A percentile compares a stretch with the other conserved stretches of the same genome.
phyloP scores from a whole-genome alignment of 2,113 vertebrate genomes.

The Muscicapa adusta region DNA sequence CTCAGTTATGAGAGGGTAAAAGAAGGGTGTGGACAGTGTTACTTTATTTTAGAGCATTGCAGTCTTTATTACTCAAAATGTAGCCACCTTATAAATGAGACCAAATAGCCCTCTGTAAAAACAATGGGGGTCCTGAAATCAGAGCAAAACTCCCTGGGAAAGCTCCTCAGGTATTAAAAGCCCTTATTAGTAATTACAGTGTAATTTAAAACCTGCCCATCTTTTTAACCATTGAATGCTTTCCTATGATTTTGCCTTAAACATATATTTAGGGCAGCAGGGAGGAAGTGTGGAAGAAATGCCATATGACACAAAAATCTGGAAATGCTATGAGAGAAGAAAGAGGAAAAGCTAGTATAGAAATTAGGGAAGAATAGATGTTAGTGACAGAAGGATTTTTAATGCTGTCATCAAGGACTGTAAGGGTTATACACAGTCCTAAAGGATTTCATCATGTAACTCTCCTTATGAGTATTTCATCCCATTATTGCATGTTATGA shows the following conservation, averaged over 20 bases:
- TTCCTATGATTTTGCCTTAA: slow-evolving; percentile 23
- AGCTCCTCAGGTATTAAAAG: slow-evolving; percentile 10
- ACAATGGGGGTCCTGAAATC: background rate
- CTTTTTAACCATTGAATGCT: slow-evolving; percentile 11
- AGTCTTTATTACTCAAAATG: background rate
- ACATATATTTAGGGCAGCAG: background rate
- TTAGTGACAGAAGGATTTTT: background rate
- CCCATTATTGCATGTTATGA: slow-evolving; percentile 24
- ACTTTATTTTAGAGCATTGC: background rate
- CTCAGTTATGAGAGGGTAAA: background rate
- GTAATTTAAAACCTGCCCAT: slow-evolving; percentile 37
- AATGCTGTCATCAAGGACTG: background rate
- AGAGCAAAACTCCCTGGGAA: slow-evolving; percentile 28
- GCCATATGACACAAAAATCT: background rate
- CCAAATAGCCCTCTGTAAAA: slow-evolving; percentile 26
- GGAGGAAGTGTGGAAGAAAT: background rate
- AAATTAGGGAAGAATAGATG: background rate
- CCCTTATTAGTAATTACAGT: slow-evolving; percentile 1
- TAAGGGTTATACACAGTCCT: slow-evolving; percentile 1
- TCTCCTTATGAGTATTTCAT: slow-evolving; percentile 35
- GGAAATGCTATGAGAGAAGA: background rate
- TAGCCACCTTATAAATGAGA: background rate
- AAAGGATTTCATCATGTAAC: background rate
- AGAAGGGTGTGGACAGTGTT: background rate
- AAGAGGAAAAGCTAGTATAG: background rate